Evolutionary conservation across 2,888 invertebrate species (phyloP), one percentile per base, ranked within the genome.

Genomic region (Trissolcus japonicus): DNA sequence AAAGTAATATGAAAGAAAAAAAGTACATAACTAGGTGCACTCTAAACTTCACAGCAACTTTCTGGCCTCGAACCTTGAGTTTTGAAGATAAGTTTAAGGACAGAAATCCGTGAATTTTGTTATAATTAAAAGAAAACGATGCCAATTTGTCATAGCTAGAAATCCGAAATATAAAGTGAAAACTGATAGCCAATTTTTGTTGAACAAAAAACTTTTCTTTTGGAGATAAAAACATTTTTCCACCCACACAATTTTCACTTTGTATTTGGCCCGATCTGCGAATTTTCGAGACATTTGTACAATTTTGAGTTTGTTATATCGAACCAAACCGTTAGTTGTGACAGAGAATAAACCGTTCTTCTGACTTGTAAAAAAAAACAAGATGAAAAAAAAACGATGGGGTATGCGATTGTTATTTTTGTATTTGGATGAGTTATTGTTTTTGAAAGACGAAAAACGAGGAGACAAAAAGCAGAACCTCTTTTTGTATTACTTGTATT

Each of bases 401-500:
- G 68, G 57, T 53, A 35, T 16, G 46, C n/a, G 16, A 46, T 46
- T 46, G 80, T 81, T 81, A 80, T 80, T 81, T 81, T 80, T 81
- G 57, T 80, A 81, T 80, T 76, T 71, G 68, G 75, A 79, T 75
- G 74, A 76, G 76, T 80, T 78, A 25, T 78, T 56, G 61, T 17
- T 60, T 60, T 73, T 77, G 51, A 50, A 56, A 35, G 9, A 35
- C 9, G 35, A 11, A 35, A 25, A 35, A 35, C 6, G 35, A 11
- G 35, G 35, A 7, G 46, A 25, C 25, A 25, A 25, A 25, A 46
- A 46, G 6, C 16, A 59, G 53, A 67, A 16, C 53, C 69, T 75
- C 16, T 63, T 75, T 72, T 71, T 61, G 62, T 76, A 76, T 68
- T 57, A 25, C 25, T 67, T 76, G 69, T 69, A 59, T 76, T 72